phyloP scores from a whole-genome alignment of 37 sponge, comb jelly and placozoan genomes.

The Amphimedon queenslandica region DNA sequence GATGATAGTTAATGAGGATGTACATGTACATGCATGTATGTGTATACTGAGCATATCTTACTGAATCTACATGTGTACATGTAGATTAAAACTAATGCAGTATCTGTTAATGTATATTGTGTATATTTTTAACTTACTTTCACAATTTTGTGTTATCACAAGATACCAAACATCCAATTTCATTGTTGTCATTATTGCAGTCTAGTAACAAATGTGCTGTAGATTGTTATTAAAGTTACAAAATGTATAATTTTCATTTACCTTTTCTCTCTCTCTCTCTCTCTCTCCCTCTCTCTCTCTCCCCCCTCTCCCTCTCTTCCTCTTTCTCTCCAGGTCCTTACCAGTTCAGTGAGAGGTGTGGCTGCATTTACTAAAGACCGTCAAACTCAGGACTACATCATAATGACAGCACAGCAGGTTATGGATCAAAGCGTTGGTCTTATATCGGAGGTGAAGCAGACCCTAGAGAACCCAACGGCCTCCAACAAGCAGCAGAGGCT shows the following conservation, averaged over 20 bases:
- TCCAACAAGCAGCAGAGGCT: conserved; percentile 79
- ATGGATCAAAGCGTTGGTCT: conserved; percentile 79
- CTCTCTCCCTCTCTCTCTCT: conserved; percentile 9
- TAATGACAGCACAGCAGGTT: conserved; percentile 73
- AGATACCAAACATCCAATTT: no score
- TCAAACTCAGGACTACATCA: conserved; percentile 82
- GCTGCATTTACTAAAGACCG: conserved; percentile 80
- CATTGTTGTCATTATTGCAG: no score
- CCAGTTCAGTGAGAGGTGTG: conserved; percentile 82
- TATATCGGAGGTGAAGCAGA: conserved; percentile 71
- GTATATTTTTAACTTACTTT: no score
- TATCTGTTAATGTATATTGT: no score
- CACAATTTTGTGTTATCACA: no score
- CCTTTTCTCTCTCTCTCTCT: conserved; percentile 5
- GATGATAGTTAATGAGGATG: background rate
- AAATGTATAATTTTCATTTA: background rate
- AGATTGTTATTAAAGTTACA: background rate
- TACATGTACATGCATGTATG: background rate
- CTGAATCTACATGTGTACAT: background rate
- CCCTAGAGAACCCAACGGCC: conserved; percentile 68
- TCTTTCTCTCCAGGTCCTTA: no score
- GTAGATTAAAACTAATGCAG: background rate
- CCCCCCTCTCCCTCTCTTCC: no score
- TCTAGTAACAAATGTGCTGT: background rate
- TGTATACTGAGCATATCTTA: background rate